A percentile compares a stretch with the other conserved stretches of the same genome.
Conservation (phyloP, 2,888 invertebrate species). For the Eledona agricola region DNA sequence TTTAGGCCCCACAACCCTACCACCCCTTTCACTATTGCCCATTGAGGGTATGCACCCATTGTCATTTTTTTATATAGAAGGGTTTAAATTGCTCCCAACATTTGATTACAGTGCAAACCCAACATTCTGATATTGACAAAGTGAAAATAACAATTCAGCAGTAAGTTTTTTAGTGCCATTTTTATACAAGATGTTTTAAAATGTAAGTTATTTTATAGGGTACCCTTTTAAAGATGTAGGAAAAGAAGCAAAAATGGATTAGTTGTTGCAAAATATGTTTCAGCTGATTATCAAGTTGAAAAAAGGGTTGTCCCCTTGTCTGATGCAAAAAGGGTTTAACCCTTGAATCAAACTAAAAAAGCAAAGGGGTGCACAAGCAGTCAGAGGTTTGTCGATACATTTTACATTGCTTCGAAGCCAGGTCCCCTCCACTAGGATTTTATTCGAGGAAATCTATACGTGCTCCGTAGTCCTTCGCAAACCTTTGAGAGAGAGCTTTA, state of each 20-base stretch:
- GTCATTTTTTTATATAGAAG: slow-evolving; percentile 20
- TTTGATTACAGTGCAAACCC: slow-evolving; percentile 11
- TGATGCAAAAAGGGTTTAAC: slow-evolving; percentile 11
- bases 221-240: no score
- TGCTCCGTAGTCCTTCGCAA: slow-evolving; percentile 27
- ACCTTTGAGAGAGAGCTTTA: slow-evolving; percentile 49
- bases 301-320: slow-evolving; percentile 14
- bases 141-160: background rate
- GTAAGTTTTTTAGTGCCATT: no score
- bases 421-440: slow-evolving; percentile 29
- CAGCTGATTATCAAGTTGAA: no score
- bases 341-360: slow-evolving; percentile 12
- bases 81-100: slow-evolving; percentile 20
- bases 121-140: background rate
- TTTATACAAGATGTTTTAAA: no score
- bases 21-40: slow-evolving; percentile 20
- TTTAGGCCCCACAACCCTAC: slow-evolving; percentile 18
- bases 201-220: no score
- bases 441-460: slow-evolving; percentile 25
- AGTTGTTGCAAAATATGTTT: no score
- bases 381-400: slow-evolving; percentile 18
- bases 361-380: slow-evolving; percentile 14
- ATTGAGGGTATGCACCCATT: slow-evolving; percentile 15
- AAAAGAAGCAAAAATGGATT: no score
- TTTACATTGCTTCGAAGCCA: slow-evolving; percentile 18